Evolutionary conservation across 1,140 invertebrate genomes (phyloP).

Genomic region (Ectropis grisescens): DNA sequence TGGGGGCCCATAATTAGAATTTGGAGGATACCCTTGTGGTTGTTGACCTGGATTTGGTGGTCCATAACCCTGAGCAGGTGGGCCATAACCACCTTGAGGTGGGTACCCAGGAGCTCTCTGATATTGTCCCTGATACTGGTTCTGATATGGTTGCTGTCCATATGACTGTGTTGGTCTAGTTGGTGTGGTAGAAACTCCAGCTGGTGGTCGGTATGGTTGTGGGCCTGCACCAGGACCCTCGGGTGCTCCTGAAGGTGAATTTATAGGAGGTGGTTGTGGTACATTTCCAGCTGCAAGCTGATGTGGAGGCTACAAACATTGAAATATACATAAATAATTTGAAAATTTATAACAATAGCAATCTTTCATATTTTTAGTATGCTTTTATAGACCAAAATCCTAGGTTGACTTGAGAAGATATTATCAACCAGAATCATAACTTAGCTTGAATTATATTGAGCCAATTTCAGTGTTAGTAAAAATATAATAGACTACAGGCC

Average conservation of each 20-base stretch:
- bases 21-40: conserved; percentile 62
- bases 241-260: conserved; percentile 43
- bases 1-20: conserved; percentile 65
- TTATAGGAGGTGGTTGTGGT: conserved; percentile 37
- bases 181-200: conserved; percentile 54
- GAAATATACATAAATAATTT: no score
- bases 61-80: conserved; percentile 60
- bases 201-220: conserved; percentile 52
- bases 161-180: conserved; percentile 64
- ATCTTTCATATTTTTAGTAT: no score
- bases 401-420: no score
- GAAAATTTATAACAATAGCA: no score
- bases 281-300: conserved; percentile 53
- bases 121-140: conserved; percentile 68
- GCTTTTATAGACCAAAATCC: no score
- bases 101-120: conserved; percentile 58
- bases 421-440: no score
- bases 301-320: conserved; percentile 56
- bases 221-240: conserved; percentile 44
- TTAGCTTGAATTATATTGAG: no score
- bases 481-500: no score
- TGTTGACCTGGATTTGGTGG: conserved; percentile 62
- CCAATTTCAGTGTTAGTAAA: no score
- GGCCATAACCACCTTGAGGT: conserved; percentile 59
- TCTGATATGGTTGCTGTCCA: conserved; percentile 63